phyloP scores from a whole-genome alignment of 1,140 invertebrate genomes.

The Zaprionus kolodkinae region DNA sequence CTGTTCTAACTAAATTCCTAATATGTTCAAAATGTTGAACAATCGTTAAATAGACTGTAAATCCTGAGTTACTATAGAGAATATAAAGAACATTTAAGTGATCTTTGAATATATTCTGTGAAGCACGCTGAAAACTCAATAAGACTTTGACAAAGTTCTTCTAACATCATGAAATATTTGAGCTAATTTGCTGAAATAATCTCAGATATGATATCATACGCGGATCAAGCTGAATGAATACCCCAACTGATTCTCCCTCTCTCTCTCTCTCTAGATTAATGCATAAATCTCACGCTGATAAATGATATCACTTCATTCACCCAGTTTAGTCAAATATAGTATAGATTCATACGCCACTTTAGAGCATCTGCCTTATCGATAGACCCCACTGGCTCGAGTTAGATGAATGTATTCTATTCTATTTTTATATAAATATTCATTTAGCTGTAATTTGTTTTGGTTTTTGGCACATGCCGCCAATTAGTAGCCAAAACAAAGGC shows the following conservation, averaged over 20 bases:
- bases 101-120: neutral
- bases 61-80: neutral
- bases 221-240: neutral
- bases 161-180: neutral
- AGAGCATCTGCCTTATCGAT: conserved; percentile 1
- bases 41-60: too few relatives aligned
- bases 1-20: too few relatives aligned
- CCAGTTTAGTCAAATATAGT: conserved; percentile 1
- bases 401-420: conserved; percentile 6
- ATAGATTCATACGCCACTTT: neutral
- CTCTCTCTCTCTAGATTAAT: too few relatives aligned
- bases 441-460: conserved; percentile 43
- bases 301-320: conserved; percentile 2
- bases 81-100: neutral
- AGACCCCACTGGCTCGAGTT: neutral
- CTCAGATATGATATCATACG: neutral
- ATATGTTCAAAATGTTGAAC: too few relatives aligned
- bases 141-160: neutral
- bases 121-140: neutral
- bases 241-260: neutral
- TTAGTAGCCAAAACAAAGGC: conserved; percentile 67
- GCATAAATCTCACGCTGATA: neutral
- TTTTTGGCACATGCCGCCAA: conserved; percentile 69
- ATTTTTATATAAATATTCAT: conserved; percentile 38
- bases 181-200: neutral